phyloP scores from a whole-genome alignment of 2,888 invertebrate genomes.

The Ceriagrion tenellum region DNA sequence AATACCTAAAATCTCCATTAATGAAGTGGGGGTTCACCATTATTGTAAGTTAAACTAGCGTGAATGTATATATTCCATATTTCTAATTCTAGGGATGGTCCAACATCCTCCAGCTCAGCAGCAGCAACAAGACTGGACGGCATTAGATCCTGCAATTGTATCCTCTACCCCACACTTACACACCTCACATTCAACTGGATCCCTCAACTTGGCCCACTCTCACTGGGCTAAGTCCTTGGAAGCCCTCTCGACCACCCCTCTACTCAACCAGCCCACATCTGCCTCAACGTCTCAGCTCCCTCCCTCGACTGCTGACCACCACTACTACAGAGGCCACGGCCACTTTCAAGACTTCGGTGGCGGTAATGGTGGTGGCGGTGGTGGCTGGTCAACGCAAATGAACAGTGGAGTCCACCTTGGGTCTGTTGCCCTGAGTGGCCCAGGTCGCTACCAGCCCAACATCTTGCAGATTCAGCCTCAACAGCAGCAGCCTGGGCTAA shows the following conservation, averaged over 20 bases:
- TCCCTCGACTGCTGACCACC: constrained; percentile 53
- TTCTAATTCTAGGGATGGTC: constrained; percentile 3
- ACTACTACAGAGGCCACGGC: constrained; percentile 39
- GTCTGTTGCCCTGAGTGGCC: constrained; percentile 6
- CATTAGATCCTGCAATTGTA: constrained; percentile 95
- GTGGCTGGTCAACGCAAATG: constrained; percentile 41
- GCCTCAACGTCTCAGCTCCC: constrained; percentile 47
- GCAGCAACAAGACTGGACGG: constrained; percentile 86
- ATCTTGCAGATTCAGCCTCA: constrained; percentile 46
- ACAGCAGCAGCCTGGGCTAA: constrained; percentile 33
- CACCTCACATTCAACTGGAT: constrained; percentile 74
- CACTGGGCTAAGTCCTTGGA: constrained; percentile 78
- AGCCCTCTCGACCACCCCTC: constrained; percentile 76
- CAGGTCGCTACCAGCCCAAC: constrained; percentile 52
- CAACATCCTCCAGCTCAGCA: constrained; percentile 68
- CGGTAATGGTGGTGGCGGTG: background rate
- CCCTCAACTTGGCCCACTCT: constrained; percentile 74
- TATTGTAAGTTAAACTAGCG: background rate
- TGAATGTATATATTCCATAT: background rate
- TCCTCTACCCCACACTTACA: constrained; percentile 83
- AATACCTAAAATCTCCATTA: no score
- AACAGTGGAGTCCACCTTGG: constrained; percentile 47
- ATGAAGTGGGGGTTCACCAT: no score
- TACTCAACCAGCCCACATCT: constrained; percentile 70
- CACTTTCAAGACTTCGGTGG: constrained; percentile 65